A percentile compares a stretch with the other conserved stretches of the same genome.
phyloP scores from a whole-genome alignment of 92 coral and sea anemone genomes.

The Phenganax subtilis region DNA sequence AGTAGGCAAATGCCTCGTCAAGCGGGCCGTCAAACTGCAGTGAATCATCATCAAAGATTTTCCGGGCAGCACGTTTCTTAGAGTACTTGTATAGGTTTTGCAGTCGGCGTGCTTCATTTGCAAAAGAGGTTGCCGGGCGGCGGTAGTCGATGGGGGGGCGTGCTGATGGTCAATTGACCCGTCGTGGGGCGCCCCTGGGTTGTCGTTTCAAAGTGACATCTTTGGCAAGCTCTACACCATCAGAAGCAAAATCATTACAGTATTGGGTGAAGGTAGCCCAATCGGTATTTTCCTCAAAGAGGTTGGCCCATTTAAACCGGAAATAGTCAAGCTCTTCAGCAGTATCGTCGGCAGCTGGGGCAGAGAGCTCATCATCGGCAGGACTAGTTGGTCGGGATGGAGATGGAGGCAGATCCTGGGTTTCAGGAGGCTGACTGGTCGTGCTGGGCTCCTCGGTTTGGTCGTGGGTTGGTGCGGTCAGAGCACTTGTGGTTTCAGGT shows the following conservation, averaged over 20 bases:
- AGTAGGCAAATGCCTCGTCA: not conserved
- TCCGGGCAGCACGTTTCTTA: constrained; percentile 10
- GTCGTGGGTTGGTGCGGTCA: too few relatives aligned
- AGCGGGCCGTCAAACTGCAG: not conserved
- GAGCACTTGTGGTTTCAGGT: too few relatives aligned
- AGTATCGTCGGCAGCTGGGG: not conserved
- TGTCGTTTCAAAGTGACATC: not conserved
- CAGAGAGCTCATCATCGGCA: not conserved
- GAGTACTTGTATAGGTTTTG: not conserved
- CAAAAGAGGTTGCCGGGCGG: not conserved
- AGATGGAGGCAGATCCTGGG: too few relatives aligned
- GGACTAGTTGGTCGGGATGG: not conserved
- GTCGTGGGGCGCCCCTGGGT: not conserved
- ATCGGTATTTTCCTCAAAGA: not conserved
- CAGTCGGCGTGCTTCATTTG: not conserved
- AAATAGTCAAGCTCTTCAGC: not conserved
- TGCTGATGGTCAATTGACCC: not conserved
- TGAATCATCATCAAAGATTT: not conserved
- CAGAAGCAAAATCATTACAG: not conserved
- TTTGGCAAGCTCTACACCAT: not conserved
- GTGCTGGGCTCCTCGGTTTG: too few relatives aligned
- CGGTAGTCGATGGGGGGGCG: not conserved
- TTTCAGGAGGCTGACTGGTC: too few relatives aligned
- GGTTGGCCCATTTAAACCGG: not conserved
- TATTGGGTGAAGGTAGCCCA: not conserved